Evolutionary conservation across 2,113 vertebrate species (phyloP).

Genomic region (Odobenus rosmarus): DNA sequence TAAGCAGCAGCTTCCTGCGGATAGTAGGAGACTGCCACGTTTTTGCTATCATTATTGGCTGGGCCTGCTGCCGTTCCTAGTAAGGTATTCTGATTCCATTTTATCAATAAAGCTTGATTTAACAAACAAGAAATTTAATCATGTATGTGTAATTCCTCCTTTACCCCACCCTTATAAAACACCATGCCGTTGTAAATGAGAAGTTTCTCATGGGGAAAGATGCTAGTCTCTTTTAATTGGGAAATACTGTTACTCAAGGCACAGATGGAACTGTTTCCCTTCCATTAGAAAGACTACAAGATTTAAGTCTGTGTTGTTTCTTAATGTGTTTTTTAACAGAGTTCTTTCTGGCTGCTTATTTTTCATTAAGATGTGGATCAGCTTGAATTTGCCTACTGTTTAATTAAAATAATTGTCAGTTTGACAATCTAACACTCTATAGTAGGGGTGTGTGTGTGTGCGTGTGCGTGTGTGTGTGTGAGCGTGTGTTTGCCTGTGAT

Average conservation of each 20-base stretch:
- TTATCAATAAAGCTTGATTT: slow-evolving; percentile 93
- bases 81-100: slow-evolving; percentile 89
- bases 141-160: slow-evolving; percentile 88
- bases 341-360: slow-evolving; percentile 81
- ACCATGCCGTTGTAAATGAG: slow-evolving; percentile 85
- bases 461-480: slow-evolving; percentile 55
- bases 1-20: slow-evolving; percentile 84
- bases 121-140: slow-evolving; percentile 88
- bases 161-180: slow-evolving; percentile 83
- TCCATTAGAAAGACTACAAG: slow-evolving; percentile 77
- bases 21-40: slow-evolving; percentile 84
- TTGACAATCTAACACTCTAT: slow-evolving; percentile 86
- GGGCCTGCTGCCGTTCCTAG: slow-evolving; percentile 90
- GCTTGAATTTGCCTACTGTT: slow-evolving; percentile 86
- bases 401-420: slow-evolving; percentile 86
- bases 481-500: slow-evolving; percentile 60
- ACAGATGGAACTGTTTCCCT: slow-evolving; percentile 74
- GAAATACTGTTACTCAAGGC: slow-evolving; percentile 81
- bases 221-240: slow-evolving; percentile 85
- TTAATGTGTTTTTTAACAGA: slow-evolving; percentile 77
- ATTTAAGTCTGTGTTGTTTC: slow-evolving; percentile 75
- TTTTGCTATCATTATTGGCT: slow-evolving; percentile 88
- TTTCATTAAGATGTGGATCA: slow-evolving; percentile 82
- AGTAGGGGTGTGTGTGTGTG: slow-evolving; percentile 78
- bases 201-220: slow-evolving; percentile 83